phyloP scores from a whole-genome alignment of 2,888 invertebrate species.

The Pyrocoelia pectoralis region DNA sequence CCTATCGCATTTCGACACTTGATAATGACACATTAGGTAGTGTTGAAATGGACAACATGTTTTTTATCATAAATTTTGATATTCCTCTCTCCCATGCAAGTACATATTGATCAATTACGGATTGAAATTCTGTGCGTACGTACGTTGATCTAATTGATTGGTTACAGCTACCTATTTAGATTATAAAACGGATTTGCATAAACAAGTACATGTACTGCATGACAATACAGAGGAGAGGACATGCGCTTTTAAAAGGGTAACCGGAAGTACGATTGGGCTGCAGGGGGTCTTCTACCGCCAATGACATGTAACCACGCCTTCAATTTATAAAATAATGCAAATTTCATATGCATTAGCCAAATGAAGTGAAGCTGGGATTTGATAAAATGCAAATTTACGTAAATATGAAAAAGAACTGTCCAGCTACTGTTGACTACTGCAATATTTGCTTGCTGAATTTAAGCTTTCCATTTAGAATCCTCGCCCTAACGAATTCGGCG shows the following conservation, averaged over 20 bases:
- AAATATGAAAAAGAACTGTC: no score
- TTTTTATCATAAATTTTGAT: no score
- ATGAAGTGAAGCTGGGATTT: background rate
- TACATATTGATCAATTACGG: background rate
- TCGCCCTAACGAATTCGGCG: no score
- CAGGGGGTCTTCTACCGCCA: constrained; percentile 59
- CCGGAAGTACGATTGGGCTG: constrained; percentile 61
- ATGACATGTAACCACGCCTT: constrained; percentile 58
- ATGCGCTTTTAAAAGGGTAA: constrained; percentile 49
- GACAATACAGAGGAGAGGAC: constrained; percentile 37
- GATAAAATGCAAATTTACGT: background rate
- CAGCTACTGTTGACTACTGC: no score
- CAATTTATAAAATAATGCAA: constrained; percentile 35
- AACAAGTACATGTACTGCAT: constrained; percentile 17
- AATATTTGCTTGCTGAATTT: no score
- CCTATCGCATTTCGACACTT: no score
- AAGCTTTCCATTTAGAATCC: no score
- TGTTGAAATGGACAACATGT: no score
- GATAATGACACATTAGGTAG: no score
- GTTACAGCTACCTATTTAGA: constrained; percentile 12
- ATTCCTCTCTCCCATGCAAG: background rate
- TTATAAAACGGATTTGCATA: constrained; percentile 17
- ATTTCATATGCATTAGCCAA: background rate
- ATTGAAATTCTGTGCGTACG: background rate
- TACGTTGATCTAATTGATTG: constrained; percentile 10